Evolutionary conservation across 2,888 invertebrate species (phyloP).

Genomic region (Herminia tarsipennalis): DNA sequence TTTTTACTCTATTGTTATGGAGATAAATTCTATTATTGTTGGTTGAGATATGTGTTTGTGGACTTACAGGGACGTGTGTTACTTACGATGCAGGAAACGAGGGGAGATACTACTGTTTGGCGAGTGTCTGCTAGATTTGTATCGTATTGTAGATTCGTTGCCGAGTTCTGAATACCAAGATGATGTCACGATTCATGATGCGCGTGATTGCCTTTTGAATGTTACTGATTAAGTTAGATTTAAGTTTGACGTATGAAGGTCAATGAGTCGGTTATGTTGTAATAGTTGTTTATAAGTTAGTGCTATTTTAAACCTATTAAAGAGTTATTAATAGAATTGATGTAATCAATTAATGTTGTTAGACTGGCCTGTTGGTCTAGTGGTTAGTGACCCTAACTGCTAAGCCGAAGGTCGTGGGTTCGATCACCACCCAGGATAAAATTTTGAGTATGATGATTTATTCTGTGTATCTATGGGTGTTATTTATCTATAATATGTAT

Average conservation of each 20-base stretch:
- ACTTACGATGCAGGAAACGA: conserved; percentile 78
- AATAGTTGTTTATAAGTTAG: background rate
- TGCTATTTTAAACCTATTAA: no score
- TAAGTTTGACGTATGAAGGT: conserved; percentile 37
- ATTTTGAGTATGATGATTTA: no score
- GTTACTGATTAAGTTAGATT: conserved; percentile 35
- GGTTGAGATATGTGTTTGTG: conserved; percentile 50
- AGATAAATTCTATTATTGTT: conserved; percentile 42
- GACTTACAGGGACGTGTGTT: conserved; percentile 68
- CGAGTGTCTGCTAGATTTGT: conserved; percentile 72
- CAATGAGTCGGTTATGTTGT: conserved; percentile 14
- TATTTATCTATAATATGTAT: no score
- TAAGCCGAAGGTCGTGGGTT: no score
- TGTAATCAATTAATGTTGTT: no score
- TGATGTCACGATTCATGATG: conserved; percentile 64
- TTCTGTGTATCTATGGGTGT: no score
- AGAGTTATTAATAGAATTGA: no score
- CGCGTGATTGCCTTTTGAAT: conserved; percentile 54
- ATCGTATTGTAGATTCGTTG: conserved; percentile 67
- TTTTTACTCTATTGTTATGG: conserved; percentile 57
- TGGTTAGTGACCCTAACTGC: no score
- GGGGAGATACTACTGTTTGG: conserved; percentile 73
- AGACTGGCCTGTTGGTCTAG: no score
- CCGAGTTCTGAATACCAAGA: conserved; percentile 53
- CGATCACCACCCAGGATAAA: no score